Conservation (phyloP, 2,888 invertebrate species). For the Plemyria rubiginata region DNA sequence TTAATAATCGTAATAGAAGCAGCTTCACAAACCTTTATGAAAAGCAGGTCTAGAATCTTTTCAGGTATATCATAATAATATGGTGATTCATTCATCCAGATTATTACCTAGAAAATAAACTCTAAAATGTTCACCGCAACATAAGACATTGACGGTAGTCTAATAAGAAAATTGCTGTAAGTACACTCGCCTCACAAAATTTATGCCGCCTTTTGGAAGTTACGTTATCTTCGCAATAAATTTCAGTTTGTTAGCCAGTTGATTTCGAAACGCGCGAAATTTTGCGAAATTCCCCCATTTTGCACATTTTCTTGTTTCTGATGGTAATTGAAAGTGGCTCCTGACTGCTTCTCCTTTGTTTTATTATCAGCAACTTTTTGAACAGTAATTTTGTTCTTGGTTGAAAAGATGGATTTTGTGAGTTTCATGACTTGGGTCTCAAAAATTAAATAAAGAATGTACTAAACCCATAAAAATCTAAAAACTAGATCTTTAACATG, state of each 20-base stretch:
- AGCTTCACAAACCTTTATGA: no score
- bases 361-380: conserved; percentile 51
- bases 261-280: conserved; percentile 50
- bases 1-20: no score
- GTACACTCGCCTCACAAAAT: conserved; percentile 59
- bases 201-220: conserved; percentile 74
- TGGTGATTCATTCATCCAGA: no score
- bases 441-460: no score
- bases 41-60: no score
- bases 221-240: conserved; percentile 75
- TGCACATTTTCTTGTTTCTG: conserved; percentile 57
- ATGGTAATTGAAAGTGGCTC: conserved; percentile 65
- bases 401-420: conserved; percentile 15
- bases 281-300: conserved; percentile 43
- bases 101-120: background rate
- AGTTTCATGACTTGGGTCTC: background rate
- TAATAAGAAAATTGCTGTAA: conserved; percentile 25
- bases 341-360: conserved; percentile 44
- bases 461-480: no score
- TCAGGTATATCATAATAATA: no score
- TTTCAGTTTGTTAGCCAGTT: conserved; percentile 65
- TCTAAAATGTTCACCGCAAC: background rate
- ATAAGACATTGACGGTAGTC: conserved; percentile 13
- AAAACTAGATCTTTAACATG: no score
- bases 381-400: conserved; percentile 47